phyloP scores from a whole-genome alignment of 2,888 invertebrate genomes.

The Tineola bisselliella region DNA sequence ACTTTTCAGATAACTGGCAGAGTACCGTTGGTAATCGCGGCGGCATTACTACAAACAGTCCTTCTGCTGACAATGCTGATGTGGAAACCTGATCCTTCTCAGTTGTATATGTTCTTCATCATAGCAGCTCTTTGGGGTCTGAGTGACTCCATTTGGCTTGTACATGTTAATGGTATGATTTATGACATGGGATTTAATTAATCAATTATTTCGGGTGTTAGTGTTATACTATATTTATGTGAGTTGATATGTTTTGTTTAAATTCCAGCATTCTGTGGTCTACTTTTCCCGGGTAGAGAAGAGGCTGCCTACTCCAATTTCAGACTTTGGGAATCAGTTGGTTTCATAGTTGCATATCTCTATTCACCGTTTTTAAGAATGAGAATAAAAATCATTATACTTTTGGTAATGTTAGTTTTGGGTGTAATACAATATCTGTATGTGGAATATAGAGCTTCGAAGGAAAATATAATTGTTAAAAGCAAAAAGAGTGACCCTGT shows the following conservation, averaged over 20 bases:
- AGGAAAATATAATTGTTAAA: slow-evolving; percentile 24
- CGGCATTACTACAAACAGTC: slow-evolving; percentile 49
- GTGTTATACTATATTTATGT: too few species aligned
- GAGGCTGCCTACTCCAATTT: slow-evolving; percentile 78
- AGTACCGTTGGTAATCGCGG: slow-evolving; percentile 61
- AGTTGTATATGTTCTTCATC: slow-evolving; percentile 72
- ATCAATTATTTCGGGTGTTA: too few species aligned
- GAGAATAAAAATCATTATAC: slow-evolving; percentile 61
- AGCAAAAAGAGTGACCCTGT: slow-evolving; percentile 24
- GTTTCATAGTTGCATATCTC: slow-evolving; percentile 72
- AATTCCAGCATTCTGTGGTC: slow-evolving; percentile 70
- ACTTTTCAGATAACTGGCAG: slow-evolving; percentile 62
- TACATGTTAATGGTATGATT: slow-evolving; percentile 70
- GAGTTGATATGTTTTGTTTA: too few species aligned
- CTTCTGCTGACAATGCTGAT: slow-evolving; percentile 49
- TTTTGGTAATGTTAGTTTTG: slow-evolving; percentile 48
- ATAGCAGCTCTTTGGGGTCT: slow-evolving; percentile 73
- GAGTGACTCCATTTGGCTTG: slow-evolving; percentile 73
- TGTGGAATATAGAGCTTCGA: slow-evolving; percentile 41
- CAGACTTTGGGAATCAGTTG: slow-evolving; percentile 74
- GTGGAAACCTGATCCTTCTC: slow-evolving; percentile 61
- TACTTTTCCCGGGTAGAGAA: slow-evolving; percentile 69
- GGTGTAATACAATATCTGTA: slow-evolving; percentile 65
- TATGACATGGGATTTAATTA: too few species aligned
- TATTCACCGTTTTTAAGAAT: slow-evolving; percentile 64